Evolutionary conservation across 2,797 vertebrate species (phyloP).

Genomic region (Aplochiton taeniatus): DNA sequence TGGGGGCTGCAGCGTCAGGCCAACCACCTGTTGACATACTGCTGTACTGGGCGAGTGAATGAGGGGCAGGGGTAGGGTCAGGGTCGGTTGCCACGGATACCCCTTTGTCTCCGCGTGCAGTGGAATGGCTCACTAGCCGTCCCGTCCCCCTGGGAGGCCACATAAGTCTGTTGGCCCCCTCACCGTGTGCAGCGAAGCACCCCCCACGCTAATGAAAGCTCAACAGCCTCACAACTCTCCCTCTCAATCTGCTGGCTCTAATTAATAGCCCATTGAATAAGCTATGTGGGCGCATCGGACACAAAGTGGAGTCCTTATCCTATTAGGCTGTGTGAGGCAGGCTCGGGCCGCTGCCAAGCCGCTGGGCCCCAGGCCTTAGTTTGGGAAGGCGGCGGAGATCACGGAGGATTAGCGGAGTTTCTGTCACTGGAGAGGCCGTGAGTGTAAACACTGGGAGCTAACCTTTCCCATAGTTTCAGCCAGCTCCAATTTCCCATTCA

Average conservation of each 20-base stretch:
- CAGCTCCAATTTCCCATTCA: no score
- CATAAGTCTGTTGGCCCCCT: constrained; percentile 37
- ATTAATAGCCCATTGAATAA: constrained; percentile 60
- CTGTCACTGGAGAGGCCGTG: no score
- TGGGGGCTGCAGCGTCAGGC: constrained; percentile 33
- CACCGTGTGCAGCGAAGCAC: constrained; percentile 56
- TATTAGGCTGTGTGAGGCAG: constrained; percentile 39
- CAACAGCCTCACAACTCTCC: constrained; percentile 53
- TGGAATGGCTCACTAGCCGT: constrained; percentile 51
- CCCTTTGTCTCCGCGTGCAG: constrained; percentile 43
- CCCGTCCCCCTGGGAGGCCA: constrained; percentile 6
- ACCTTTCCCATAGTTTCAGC: no score
- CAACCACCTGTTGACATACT: constrained; percentile 69
- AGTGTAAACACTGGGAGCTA: no score
- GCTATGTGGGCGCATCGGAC: constrained; percentile 40
- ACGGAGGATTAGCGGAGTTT: not conserved
- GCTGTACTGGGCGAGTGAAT: constrained; percentile 21
- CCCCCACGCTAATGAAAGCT: constrained; percentile 68
- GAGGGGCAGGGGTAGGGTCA: constrained; percentile 38
- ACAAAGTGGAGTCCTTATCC: constrained; percentile 52
- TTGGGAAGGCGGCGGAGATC: no score
- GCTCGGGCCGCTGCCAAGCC: no score
- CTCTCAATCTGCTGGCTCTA: constrained; percentile 53
- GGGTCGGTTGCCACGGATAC: constrained; percentile 60
- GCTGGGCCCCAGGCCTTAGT: no score